Conservation (phyloP, 1,140 invertebrate genomes). For the Helicorthomorpha holstii region DNA sequence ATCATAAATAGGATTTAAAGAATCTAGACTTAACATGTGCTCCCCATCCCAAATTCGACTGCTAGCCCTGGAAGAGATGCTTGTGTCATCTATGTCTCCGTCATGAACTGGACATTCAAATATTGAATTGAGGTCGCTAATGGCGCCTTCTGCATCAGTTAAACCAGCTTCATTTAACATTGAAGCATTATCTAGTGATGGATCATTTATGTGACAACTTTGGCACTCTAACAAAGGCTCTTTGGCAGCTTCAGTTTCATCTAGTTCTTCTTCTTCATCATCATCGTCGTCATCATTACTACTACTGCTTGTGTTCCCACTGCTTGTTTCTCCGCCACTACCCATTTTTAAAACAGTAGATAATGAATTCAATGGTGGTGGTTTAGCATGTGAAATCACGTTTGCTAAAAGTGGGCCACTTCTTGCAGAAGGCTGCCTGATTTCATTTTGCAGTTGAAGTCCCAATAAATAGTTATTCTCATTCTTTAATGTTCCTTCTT, state of each 20-base stretch:
- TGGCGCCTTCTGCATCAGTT: slow-evolving; percentile 63
- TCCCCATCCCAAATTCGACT: slow-evolving; percentile 56
- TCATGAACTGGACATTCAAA: slow-evolving; percentile 39
- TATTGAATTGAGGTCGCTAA: slow-evolving; percentile 70
- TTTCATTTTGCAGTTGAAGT: slow-evolving; percentile 9
- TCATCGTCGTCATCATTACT: slow-evolving; percentile 10
- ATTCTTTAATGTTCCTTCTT: slow-evolving; percentile 8
- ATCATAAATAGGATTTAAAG: slow-evolving; percentile 62
- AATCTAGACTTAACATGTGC: slow-evolving; percentile 54
- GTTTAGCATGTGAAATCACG: too few relatives aligned
- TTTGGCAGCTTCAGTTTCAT: slow-evolving; percentile 33
- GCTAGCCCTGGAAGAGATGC: slow-evolving; percentile 55
- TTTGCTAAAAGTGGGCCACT: neutral
- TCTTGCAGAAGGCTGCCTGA: neutral
- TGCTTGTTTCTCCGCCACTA: neutral
- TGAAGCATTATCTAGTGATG: slow-evolving; percentile 60
- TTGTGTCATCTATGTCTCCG: slow-evolving; percentile 38
- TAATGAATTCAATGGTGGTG: too few relatives aligned
- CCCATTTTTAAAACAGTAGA: too few relatives aligned
- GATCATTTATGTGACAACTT: slow-evolving; percentile 64
- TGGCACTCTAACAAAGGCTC: slow-evolving; percentile 38
- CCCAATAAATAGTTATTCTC: slow-evolving; percentile 14
- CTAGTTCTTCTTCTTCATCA: slow-evolving; percentile 29
- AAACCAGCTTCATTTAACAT: slow-evolving; percentile 67
- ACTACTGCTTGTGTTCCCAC: neutral